Conservation (phyloP, 1,140 invertebrate genomes). For the Semibalanus balanoides region DNA sequence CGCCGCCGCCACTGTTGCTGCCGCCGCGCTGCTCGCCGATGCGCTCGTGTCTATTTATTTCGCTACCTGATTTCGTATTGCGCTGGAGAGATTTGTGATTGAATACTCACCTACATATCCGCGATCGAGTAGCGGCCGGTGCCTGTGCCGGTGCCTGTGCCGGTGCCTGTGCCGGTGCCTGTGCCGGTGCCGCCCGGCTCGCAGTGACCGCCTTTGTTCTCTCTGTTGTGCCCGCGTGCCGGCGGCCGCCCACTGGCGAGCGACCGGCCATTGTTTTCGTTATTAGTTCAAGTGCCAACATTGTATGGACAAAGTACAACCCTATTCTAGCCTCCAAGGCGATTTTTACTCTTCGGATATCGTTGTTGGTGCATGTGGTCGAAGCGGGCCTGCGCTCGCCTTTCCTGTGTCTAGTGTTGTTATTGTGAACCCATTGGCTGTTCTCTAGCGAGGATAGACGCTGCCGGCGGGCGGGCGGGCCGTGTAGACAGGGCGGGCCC, state of each 20-base stretch:
- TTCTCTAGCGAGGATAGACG: background rate
- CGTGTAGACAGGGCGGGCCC: no score
- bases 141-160: no score
- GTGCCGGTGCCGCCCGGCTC: no score
- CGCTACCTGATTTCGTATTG: background rate
- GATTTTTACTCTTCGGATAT: slow-evolving; percentile 1
- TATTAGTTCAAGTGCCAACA: slow-evolving; percentile 2
- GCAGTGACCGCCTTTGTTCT: background rate
- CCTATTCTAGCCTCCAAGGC: slow-evolving; percentile 1
- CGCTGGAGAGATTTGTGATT: slow-evolving; percentile 1
- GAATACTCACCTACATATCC: background rate
- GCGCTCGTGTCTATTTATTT: background rate
- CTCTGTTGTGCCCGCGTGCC: background rate
- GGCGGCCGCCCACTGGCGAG: background rate
- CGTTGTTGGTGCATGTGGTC: background rate
- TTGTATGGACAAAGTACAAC: slow-evolving; percentile 2
- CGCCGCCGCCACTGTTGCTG: no score
- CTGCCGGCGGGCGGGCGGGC: no score
- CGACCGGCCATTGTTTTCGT: background rate
- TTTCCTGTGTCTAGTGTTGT: slow-evolving; percentile 2
- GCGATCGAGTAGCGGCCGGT: background rate
- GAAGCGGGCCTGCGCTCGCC: background rate
- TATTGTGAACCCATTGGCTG: background rate
- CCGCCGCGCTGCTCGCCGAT: no score
- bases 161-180: no score